Percentiles rank a stretch among this genome's conserved stretches.
phyloP scores from a whole-genome alignment of 2,797 vertebrate species.

The Spheniscus humboldti region DNA sequence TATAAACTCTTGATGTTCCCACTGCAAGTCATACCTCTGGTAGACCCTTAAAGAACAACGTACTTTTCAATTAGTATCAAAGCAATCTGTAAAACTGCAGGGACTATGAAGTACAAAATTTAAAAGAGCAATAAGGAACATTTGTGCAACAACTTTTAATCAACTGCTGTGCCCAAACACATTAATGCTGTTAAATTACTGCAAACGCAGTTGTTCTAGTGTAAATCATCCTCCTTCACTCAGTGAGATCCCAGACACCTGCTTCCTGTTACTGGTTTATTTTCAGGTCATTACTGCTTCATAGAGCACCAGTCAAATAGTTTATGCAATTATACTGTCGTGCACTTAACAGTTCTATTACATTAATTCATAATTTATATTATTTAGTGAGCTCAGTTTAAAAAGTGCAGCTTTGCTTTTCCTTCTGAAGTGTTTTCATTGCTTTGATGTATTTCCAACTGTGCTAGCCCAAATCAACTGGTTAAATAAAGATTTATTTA shows the following conservation, averaged over 20 bases:
- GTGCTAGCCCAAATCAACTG: slow-evolving; percentile 69
- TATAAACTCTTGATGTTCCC: slow-evolving; percentile 30
- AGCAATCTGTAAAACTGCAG: slow-evolving; percentile 72
- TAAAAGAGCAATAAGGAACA: slow-evolving; percentile 75
- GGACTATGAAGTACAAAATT: slow-evolving; percentile 70
- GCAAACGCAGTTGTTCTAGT: slow-evolving; percentile 73
- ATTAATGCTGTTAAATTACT: slow-evolving; percentile 74
- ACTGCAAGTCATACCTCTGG: slow-evolving; percentile 43
- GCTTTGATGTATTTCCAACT: slow-evolving; percentile 69
- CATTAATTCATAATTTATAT: slow-evolving; percentile 77
- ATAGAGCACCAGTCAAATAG: slow-evolving; percentile 76
- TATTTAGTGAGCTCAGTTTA: slow-evolving; percentile 73
- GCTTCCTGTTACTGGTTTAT: slow-evolving; percentile 81
- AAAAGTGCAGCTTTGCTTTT: slow-evolving; percentile 65
- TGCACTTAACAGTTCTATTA: slow-evolving; percentile 75
- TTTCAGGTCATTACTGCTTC: slow-evolving; percentile 83
- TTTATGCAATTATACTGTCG: slow-evolving; percentile 70
- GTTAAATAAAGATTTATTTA: slow-evolving; percentile 74
- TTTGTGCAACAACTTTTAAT: slow-evolving; percentile 83
- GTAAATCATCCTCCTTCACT: slow-evolving; percentile 77
- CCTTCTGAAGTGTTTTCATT: slow-evolving; percentile 70
- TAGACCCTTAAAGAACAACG: slow-evolving; percentile 64
- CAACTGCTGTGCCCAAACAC: slow-evolving; percentile 76
- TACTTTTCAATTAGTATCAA: slow-evolving; percentile 76
- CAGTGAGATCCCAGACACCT: slow-evolving; percentile 76